phyloP scores from a whole-genome alignment of 2,797 vertebrate genomes.

The Cuniculus paca region DNA sequence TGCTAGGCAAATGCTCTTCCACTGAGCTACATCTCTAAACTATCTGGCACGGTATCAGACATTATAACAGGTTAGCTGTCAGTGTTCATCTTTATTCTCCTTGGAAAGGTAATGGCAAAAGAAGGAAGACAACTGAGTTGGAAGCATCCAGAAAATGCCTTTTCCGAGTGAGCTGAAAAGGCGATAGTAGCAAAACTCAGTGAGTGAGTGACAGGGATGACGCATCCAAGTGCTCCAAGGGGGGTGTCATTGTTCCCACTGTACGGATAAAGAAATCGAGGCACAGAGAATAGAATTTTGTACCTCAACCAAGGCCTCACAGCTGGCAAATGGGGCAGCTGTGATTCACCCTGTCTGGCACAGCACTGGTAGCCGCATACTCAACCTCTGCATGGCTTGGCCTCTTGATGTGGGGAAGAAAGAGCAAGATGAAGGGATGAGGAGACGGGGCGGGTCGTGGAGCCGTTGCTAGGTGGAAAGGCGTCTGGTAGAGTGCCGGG shows the following conservation, averaged over 20 bases:
- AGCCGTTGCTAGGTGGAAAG: background rate
- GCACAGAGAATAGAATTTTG: background rate
- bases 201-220: background rate
- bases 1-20: background rate
- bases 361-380: background rate
- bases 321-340: background rate
- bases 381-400: background rate
- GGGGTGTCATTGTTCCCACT: background rate
- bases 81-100: background rate
- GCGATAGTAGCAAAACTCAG: background rate
- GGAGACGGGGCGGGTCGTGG: background rate
- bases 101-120: background rate
- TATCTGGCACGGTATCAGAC: background rate
- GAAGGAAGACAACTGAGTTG: background rate
- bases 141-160: background rate
- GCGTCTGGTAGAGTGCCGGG: background rate
- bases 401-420: conserved; percentile 65
- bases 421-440: background rate
- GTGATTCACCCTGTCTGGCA: background rate
- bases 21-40: background rate
- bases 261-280: background rate
- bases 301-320: background rate
- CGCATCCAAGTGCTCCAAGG: background rate
- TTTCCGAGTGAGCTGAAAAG: background rate
- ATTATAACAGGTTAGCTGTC: background rate